phyloP scores from a whole-genome alignment of 1,140 invertebrate genomes.

The Leptestheria dahalacensis region DNA sequence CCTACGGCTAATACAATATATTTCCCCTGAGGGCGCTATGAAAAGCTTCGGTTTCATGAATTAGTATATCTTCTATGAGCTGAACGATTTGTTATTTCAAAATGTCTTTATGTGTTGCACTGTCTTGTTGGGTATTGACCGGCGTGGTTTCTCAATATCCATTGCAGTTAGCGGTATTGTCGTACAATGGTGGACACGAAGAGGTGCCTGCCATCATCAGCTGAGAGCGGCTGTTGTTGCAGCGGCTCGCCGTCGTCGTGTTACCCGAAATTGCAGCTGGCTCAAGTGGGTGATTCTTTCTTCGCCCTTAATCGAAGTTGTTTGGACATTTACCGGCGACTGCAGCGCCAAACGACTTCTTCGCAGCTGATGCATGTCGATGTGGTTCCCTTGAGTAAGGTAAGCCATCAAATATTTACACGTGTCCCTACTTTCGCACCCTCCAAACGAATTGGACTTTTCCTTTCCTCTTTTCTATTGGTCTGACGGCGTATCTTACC shows the following conservation, averaged over 20 bases:
- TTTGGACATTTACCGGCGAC: slow-evolving; percentile 1
- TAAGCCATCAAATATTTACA: neutral
- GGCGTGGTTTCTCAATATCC: too few species aligned
- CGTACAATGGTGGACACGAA: too few species aligned
- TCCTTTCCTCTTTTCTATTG: neutral
- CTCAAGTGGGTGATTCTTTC: slow-evolving; percentile 2
- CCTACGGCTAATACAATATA: too few species aligned
- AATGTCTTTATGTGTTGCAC: too few species aligned
- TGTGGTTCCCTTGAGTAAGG: slow-evolving; percentile 4
- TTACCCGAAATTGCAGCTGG: slow-evolving; percentile 10
- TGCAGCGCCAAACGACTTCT: neutral
- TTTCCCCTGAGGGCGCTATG: too few species aligned
- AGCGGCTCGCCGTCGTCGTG: neutral
- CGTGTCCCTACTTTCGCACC: neutral
- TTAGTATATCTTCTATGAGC: too few species aligned
- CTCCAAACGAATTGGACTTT: neutral
- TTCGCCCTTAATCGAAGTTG: slow-evolving; percentile 9
- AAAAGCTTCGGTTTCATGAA: too few species aligned
- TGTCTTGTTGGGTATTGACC: too few species aligned
- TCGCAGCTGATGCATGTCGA: slow-evolving; percentile 7
- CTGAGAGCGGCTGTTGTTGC: neutral
- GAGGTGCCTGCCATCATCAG: too few species aligned
- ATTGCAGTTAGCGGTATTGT: too few species aligned
- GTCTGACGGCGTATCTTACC: neutral
- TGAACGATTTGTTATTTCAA: too few species aligned